Conservation (phyloP, 2,797 vertebrate species). For the Rhinogobio ventralis region DNA sequence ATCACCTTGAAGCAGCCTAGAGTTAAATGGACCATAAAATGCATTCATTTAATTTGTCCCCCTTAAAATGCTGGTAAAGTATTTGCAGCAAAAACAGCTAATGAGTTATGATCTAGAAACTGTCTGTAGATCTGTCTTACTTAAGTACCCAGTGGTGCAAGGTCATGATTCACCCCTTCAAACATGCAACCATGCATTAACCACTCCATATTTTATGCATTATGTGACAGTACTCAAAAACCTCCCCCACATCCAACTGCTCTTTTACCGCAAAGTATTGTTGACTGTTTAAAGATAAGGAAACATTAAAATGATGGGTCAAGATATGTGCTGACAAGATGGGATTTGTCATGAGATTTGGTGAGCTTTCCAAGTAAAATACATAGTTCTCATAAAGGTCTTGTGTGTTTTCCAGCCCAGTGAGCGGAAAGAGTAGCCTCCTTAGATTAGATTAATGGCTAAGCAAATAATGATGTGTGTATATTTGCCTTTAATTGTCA, state of each 20-base stretch:
- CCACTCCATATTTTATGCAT: neutral
- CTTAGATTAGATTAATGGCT: neutral
- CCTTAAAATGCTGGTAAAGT: neutral
- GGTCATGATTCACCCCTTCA: neutral
- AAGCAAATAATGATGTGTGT: neutral
- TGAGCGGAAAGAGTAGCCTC: neutral
- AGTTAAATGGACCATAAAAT: neutral
- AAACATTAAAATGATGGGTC: neutral
- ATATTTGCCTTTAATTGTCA: neutral
- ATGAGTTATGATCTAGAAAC: neutral
- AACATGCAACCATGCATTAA: neutral
- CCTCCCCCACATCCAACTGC: neutral
- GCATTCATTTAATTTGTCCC: neutral
- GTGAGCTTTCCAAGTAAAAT: neutral
- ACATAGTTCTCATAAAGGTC: no score
- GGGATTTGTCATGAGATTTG: neutral
- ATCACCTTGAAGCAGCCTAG: neutral
- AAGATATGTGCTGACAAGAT: neutral
- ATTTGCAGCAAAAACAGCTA: neutral
- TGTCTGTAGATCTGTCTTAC: no score
- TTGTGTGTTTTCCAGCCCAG: no score
- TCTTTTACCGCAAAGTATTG: neutral
- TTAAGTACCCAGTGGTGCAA: neutral
- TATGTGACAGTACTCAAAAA: neutral
- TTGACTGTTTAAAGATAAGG: neutral